phyloP scores from a whole-genome alignment of 2,113 vertebrate genomes.

The Larimichthys polyactis region DNA sequence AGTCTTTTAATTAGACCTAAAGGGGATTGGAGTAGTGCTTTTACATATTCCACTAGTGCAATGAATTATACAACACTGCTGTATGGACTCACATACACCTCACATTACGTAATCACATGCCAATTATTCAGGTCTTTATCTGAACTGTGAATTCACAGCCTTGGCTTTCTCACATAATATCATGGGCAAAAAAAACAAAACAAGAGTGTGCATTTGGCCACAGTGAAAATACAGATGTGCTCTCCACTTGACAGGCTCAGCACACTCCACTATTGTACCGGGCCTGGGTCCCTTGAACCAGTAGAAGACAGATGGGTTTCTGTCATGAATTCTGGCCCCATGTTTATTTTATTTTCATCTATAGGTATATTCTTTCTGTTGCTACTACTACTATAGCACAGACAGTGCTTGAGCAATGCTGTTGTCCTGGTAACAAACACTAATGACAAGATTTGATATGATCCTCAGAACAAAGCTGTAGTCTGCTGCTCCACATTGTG shows the following conservation, averaged over 20 bases:
- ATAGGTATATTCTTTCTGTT: constrained; percentile 24
- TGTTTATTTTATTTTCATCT: constrained; percentile 54
- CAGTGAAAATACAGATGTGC: constrained; percentile 15
- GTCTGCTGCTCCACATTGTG: constrained; percentile 48
- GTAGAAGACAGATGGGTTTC: constrained; percentile 1
- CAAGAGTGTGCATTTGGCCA: constrained; percentile 19
- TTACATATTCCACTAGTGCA: constrained; percentile 71
- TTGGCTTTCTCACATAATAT: constrained; percentile 56
- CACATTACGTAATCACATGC: constrained; percentile 68
- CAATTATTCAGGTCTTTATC: constrained; percentile 71
- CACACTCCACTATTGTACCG: constrained; percentile 10
- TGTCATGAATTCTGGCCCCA: constrained; percentile 10
- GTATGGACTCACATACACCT: constrained; percentile 46
- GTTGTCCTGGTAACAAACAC: constrained; percentile 75
- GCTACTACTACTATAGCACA: constrained; percentile 29
- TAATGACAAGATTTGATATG: constrained; percentile 72
- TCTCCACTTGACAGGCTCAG: constrained; percentile 45
- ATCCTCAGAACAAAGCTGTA: constrained; percentile 62
- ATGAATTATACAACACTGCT: constrained; percentile 77
- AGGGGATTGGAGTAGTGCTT: constrained; percentile 76
- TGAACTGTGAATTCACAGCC: constrained; percentile 63
- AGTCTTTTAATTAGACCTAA: constrained; percentile 82
- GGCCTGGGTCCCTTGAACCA: constrained; percentile 18
- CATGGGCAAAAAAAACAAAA: constrained; percentile 29
- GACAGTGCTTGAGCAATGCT: constrained; percentile 42